Percentiles rank a stretch among this genome's conserved stretches.
phyloP scores from a whole-genome alignment of 2,888 invertebrate species.

The Sesia bembeciformis region DNA sequence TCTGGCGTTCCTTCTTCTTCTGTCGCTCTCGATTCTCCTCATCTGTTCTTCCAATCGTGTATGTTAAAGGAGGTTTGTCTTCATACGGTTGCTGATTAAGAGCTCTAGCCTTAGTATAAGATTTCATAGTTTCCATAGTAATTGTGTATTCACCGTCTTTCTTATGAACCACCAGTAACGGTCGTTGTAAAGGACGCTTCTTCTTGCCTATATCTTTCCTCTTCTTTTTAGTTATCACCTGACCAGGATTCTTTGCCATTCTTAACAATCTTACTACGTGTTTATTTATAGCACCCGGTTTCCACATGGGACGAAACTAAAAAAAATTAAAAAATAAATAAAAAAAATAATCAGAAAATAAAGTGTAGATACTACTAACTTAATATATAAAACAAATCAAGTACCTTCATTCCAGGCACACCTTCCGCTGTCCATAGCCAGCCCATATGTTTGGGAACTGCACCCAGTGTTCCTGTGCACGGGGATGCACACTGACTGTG shows the following conservation, averaged over 20 bases:
- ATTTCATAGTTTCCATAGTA: slow-evolving; percentile 63
- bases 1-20: slow-evolving; percentile 47
- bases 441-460: slow-evolving; percentile 63
- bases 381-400: slow-evolving; percentile 1
- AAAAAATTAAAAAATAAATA: slow-evolving; percentile 28
- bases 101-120: slow-evolving; percentile 38
- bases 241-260: slow-evolving; percentile 49
- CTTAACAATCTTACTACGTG: slow-evolving; percentile 47
- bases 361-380: background rate
- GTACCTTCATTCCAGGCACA: slow-evolving; percentile 56
- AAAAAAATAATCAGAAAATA: slow-evolving; percentile 13
- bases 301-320: slow-evolving; percentile 61
- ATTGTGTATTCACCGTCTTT: slow-evolving; percentile 58
- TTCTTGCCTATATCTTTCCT: slow-evolving; percentile 29
- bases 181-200: slow-evolving; percentile 47
- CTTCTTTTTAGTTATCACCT: slow-evolving; percentile 43
- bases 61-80: slow-evolving; percentile 50
- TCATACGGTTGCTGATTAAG: slow-evolving; percentile 58
- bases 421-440: slow-evolving; percentile 65
- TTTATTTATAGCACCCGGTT: slow-evolving; percentile 59
- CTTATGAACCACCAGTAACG: slow-evolving; percentile 52
- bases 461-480: slow-evolving; percentile 36
- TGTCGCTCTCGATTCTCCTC: slow-evolving; percentile 52
- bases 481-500: slow-evolving; percentile 49
- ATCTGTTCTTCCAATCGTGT: slow-evolving; percentile 56